Percentiles rank a stretch among this genome's conserved stretches.
These are phyloP conservation scores for Nematopogon swammerdamellus DNA, from an alignment of 2,888 invertebrate species.

Conservation along the genomic window DNA sequence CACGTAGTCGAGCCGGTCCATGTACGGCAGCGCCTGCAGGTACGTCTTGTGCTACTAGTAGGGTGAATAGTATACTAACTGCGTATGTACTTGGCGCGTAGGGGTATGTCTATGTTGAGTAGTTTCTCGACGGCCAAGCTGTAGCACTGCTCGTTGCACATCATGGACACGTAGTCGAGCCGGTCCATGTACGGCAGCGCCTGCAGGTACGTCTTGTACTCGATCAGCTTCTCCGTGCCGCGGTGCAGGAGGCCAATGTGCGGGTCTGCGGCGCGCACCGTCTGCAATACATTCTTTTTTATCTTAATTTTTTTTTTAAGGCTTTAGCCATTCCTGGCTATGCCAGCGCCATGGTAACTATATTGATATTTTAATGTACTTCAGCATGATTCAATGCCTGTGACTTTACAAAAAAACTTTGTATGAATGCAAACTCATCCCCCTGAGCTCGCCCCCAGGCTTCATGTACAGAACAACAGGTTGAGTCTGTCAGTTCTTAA, in stretches of 20 bases:
- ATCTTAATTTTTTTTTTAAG: not conserved
- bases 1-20: constrained; percentile 96
- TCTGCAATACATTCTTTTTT: constrained; percentile 34
- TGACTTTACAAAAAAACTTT: no score
- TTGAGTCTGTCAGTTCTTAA: no score
- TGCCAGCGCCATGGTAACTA: not conserved
- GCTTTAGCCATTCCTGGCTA: not conserved
- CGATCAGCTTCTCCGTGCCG: constrained; percentile 96
- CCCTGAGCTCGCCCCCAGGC: no score
- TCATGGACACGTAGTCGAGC: constrained; percentile 98
- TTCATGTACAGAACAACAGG: no score
- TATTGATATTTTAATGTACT: no score
- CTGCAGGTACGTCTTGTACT: constrained; percentile 97
- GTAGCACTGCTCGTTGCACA: constrained; percentile 98
- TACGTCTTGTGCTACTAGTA: constrained; percentile 86
- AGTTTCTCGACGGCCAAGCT: constrained; percentile 95
- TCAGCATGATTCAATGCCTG: no score
- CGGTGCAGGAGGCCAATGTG: constrained; percentile 97
- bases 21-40: constrained; percentile 95
- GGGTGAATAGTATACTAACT: constrained; percentile 61
- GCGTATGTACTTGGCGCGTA: constrained; percentile 93
- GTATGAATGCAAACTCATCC: no score
- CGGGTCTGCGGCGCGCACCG: constrained; percentile 86
- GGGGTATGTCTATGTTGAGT: constrained; percentile 90
- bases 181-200: constrained; percentile 98